A percentile compares a stretch with the other conserved stretches of the same genome.
These are phyloP conservation scores for Buceros bicornis DNA, from an alignment of 2,797 vertebrate genomes.

Conservation along the genomic window DNA sequence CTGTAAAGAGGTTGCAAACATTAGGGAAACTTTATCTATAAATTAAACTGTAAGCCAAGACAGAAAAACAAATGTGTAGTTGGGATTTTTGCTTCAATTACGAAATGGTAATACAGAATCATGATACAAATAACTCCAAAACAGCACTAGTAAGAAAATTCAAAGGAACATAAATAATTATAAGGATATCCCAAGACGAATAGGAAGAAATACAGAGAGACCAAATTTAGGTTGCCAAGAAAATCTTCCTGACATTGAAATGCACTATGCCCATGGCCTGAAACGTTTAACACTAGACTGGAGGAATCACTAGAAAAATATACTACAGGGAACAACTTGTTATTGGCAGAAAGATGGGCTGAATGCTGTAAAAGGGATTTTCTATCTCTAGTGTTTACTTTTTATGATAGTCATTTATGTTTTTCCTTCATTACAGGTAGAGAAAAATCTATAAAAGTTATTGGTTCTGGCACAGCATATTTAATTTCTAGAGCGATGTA, in stretches of 20 bases:
- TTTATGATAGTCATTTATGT: constrained; percentile 68
- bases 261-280: neutral
- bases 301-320: constrained; percentile 42
- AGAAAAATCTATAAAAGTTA: constrained; percentile 71
- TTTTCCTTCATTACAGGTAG: constrained; percentile 59
- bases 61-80: neutral
- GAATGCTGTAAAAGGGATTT: constrained; percentile 72
- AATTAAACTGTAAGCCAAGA: neutral
- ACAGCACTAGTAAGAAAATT: neutral
- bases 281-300: constrained; percentile 41
- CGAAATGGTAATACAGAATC: neutral
- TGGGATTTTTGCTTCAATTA: neutral
- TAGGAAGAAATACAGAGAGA: neutral
- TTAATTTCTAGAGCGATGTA: constrained; percentile 40
- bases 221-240: constrained; percentile 30
- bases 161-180: neutral
- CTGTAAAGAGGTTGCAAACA: neutral
- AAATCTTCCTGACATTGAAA: constrained; percentile 64
- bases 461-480: constrained; percentile 26
- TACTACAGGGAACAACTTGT: constrained; percentile 44
- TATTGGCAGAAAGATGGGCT: constrained; percentile 66
- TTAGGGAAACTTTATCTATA: neutral
- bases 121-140: neutral
- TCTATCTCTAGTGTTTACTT: constrained; percentile 69
- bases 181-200: neutral